Percentiles rank a stretch among this genome's conserved stretches.
These are phyloP conservation scores for Stegodyphus dumicola DNA, from an alignment of 1,140 invertebrate species.

Conservation along the genomic window DNA sequence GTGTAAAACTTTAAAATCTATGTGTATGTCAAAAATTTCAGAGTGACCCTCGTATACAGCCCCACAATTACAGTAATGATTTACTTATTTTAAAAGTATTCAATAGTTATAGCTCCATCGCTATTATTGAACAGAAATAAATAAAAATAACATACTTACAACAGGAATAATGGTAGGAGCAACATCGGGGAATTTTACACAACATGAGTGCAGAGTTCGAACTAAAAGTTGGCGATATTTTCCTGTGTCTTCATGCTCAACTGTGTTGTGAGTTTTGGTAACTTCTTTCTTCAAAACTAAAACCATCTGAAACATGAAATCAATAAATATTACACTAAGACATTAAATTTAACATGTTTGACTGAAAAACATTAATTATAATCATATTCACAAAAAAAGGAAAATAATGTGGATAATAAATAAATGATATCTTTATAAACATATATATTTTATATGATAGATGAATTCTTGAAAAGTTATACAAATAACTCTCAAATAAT, in stretches of 20 bases:
- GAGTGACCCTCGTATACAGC: too few relatives aligned
- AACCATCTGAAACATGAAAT: slow-evolving; percentile 76
- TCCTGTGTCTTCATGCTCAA: slow-evolving; percentile 89
- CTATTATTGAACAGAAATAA: slow-evolving; percentile 96
- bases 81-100: background rate
- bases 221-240: slow-evolving; percentile 97
- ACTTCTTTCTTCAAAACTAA: slow-evolving; percentile 94
- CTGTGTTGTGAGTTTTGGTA: slow-evolving; percentile 86
- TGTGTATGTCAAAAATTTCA: background rate
- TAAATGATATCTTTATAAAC: too few relatives aligned
- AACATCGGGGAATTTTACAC: slow-evolving; percentile 98
- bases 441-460: too few relatives aligned
- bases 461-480: too few relatives aligned
- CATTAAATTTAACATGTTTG: too few relatives aligned
- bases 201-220: slow-evolving; percentile 92
- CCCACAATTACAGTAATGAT: background rate
- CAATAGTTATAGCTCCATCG: slow-evolving; percentile 84
- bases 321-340: too few relatives aligned
- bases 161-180: slow-evolving; percentile 93
- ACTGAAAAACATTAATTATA: too few relatives aligned
- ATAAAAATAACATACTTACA: slow-evolving; percentile 75
- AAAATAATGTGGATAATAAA: too few relatives aligned
- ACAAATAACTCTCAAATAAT: too few relatives aligned
- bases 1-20: background rate
- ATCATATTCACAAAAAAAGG: too few relatives aligned